Evolutionary conservation across 23 tunicate genomes (phyloP), one percentile per base, ranked within the genome.

Genomic region (Styela clava): DNA sequence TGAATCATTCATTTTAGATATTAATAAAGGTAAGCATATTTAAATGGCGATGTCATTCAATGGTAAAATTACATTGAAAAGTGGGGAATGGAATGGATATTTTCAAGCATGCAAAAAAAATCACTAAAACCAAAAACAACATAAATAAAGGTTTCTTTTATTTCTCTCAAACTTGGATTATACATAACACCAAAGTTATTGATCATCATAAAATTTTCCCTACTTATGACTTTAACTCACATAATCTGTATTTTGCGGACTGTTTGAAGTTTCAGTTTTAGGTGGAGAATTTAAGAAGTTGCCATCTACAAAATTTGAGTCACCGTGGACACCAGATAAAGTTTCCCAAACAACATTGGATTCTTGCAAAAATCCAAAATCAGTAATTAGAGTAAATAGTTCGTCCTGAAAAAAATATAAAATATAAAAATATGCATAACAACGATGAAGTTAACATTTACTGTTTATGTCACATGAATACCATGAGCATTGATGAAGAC

Each of bases 331-430:
- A 56, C 79, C 84, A 12, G 85, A 79, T 19, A 89, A 56, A 16
- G 94, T 83, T 52, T 89, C 94, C 94, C 94, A 89, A 51, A 89
- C 94, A 63, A 89, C 86, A 37, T 89, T 84, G 3, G 78, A 79
- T 29, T 89, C 86, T 24, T 74, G 28, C 16, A 89, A 70, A 68
- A 89, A 89, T 19, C 94, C 94, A 33, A 85, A 85, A 67, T 89
- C 94, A 18, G 86, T 83, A 36, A 83, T 69, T 52, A 83, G 62
- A 7, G 86, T 83, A 3, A 83, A 83, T 26, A 83, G 52, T 29
- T 83, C 86, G 1, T 73, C 72, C 78, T 77, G 84, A 12, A 44
- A 12, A 44, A 44, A 44, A 44, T 61, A 23, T 23, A 61, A 61
- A 61, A 61, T 0, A 61, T 21, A 0, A 23, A 0, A 61, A 61